Percentiles rank a stretch among this genome's conserved stretches.
Conservation (phyloP, 1,140 invertebrate species). For the Frieseomelitta varia region DNA sequence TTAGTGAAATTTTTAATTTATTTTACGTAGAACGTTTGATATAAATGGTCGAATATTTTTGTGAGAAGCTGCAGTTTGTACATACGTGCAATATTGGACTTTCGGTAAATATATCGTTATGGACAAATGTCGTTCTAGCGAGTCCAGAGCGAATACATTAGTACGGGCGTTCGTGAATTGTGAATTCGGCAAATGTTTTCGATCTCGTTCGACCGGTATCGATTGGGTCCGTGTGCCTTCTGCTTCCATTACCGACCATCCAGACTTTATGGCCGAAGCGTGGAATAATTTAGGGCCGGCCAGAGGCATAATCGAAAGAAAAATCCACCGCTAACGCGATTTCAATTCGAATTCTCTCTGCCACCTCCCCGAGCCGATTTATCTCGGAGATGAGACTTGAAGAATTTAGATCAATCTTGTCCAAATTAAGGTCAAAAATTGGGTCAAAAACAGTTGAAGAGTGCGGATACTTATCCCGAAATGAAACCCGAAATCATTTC, state of each 20-base stretch:
- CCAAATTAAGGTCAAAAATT: not conserved
- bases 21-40: too few species aligned
- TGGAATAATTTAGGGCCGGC: constrained; percentile 50
- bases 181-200: constrained; percentile 27
- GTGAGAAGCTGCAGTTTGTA: too few species aligned
- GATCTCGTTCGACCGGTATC: constrained; percentile 33
- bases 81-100: constrained; percentile 24
- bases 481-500: not conserved
- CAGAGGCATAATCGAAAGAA: not conserved
- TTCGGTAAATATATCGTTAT: constrained; percentile 63
- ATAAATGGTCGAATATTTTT: too few species aligned
- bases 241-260: constrained; percentile 5
- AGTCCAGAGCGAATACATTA: not conserved
- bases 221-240: constrained; percentile 19
- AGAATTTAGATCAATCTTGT: not conserved
- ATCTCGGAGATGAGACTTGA: not conserved
- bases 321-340: constrained; percentile 26
- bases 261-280: constrained; percentile 16
- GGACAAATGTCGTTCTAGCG: constrained; percentile 27
- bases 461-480: not conserved
- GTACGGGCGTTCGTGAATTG: constrained; percentile 48
- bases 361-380: not conserved
- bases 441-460: too few species aligned
- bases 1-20: too few species aligned
- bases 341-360: not conserved